A percentile compares a stretch with the other conserved stretches of the same genome.
phyloP scores from a whole-genome alignment of 2,888 invertebrate genomes.

The Drosophila melanosoma region DNA sequence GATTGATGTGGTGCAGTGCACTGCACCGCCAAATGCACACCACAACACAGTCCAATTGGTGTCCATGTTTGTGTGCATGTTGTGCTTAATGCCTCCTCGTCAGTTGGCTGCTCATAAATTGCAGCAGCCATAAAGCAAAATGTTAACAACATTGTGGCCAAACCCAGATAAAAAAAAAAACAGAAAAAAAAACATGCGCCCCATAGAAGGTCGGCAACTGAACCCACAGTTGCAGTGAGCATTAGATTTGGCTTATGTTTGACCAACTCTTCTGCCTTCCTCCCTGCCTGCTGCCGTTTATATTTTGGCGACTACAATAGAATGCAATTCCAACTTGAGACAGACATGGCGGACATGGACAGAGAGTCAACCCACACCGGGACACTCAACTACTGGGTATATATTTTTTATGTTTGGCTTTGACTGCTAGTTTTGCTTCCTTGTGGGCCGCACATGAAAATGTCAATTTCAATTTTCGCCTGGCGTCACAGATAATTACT shows the following conservation, averaged over 20 bases:
- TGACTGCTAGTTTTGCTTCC: slow-evolving; percentile 55
- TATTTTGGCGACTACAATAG: slow-evolving; percentile 34
- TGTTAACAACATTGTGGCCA: slow-evolving; percentile 67
- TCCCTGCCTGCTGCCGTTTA: slow-evolving; percentile 45
- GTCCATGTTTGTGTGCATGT: slow-evolving; percentile 71
- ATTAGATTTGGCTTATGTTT: slow-evolving; percentile 30
- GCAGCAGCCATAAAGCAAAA: slow-evolving; percentile 66
- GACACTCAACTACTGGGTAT: neutral
- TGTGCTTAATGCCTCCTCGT: slow-evolving; percentile 64
- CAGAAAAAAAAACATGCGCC: slow-evolving; percentile 7
- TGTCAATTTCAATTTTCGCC: slow-evolving; percentile 77
- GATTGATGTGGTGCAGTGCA: slow-evolving; percentile 67
- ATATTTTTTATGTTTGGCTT: neutral
- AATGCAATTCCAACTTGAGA: slow-evolving; percentile 37
- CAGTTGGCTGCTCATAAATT: slow-evolving; percentile 51
- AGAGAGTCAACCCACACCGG: slow-evolving; percentile 32
- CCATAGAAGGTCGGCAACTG: slow-evolving; percentile 58
- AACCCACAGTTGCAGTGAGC: slow-evolving; percentile 31
- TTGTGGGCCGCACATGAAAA: slow-evolving; percentile 70
- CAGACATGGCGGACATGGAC: slow-evolving; percentile 13
- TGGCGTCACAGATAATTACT: slow-evolving; percentile 71
- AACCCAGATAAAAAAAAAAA: slow-evolving; percentile 12
- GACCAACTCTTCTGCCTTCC: slow-evolving; percentile 54
- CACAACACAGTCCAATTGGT: slow-evolving; percentile 41
- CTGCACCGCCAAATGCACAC: slow-evolving; percentile 49